Evolutionary conservation across 2,113 vertebrate genomes (phyloP), one percentile per base, ranked within the genome.

Genomic region (Vireo altiloquus): DNA sequence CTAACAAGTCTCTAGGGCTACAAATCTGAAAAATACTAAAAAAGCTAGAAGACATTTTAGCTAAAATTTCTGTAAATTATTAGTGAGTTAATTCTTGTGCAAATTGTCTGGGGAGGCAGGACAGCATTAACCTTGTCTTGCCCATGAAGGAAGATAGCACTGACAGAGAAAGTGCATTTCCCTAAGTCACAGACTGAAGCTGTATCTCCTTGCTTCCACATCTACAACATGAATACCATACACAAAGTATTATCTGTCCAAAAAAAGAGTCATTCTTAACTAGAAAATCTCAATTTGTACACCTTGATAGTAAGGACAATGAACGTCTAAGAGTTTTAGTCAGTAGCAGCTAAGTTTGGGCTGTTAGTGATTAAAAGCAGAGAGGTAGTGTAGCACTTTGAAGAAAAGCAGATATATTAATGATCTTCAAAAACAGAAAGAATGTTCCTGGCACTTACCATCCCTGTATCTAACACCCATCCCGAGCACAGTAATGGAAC

Each of bases 391-490:
- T 22, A 76, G 40, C 37, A 76, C 54, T 96, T 88, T 78, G 72
- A 96, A 95, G 60, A 86, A 90, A 94, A 92, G 64, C 56, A 87
- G 72, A 92, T 94, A 86, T 20, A 85, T 60, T 87, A 80, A 74
- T 61, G 82, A 86, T 89, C 79, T 88, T 95, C 49, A 96, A 90
- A 94, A 96, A 49, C 76, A 95, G 68, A 94, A 95, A 81, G 87
- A 95, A 90, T 93, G 93, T 89, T 96, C 82, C 90, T 96, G 94
- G 87, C 94, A 96, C 64, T 86, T 83, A 78, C 50, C 33, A 86
- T 56, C 37, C 47, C 68, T 95, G 44, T 89, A 94, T 92, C 87
- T 93, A 94, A 92, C 79, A 95, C 92, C 82, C 94, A 95, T 81
- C 72, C 87, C 85, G 60, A 90, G 74, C n/a, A 92, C 52, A 94